These are phyloP conservation scores for Hydrozoanthus gracilis DNA, from an alignment of 92 coral and sea anemone genomes.

Conservation along the genomic window DNA sequence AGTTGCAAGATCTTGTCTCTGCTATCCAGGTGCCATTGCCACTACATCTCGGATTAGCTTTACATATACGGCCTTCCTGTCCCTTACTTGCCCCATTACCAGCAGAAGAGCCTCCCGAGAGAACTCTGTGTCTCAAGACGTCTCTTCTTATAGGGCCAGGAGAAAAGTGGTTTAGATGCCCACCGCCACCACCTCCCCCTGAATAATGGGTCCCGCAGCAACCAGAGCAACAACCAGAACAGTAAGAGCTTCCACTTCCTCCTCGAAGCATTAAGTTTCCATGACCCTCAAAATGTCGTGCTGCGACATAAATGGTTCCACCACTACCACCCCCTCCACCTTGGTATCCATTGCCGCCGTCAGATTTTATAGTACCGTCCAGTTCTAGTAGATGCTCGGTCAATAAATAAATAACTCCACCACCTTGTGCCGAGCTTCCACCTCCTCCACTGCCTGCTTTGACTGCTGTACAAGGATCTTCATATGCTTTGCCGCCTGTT, in stretches of 20 bases:
- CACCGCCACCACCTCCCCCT: conserved; percentile 77
- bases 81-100: conserved; percentile 54
- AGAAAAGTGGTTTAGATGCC: conserved; percentile 65
- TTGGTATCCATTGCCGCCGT: conserved; percentile 52
- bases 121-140: conserved; percentile 53
- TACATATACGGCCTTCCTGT: conserved; percentile 56
- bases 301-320: conserved; percentile 65
- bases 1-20: conserved; percentile 47
- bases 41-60: conserved; percentile 54
- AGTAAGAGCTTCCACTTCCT: conserved; percentile 55
- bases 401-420: conserved; percentile 64
- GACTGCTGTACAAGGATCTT: conserved; percentile 60
- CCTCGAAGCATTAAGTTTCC: conserved; percentile 63
- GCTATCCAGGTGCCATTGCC: conserved; percentile 67
- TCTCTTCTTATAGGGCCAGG: conserved; percentile 63
- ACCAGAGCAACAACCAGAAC: conserved; percentile 15
- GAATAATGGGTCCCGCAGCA: conserved; percentile 39
- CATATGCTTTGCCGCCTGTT: conserved; percentile 56
- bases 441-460: conserved; percentile 76
- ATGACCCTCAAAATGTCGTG: conserved; percentile 71
- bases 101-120: conserved; percentile 56
- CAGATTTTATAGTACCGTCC: conserved; percentile 67
- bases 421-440: conserved; percentile 58
- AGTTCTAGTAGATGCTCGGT: conserved; percentile 67
- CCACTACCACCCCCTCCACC: conserved; percentile 72